Conservation (phyloP, 2,888 invertebrate genomes). For the Magallana nippona region DNA sequence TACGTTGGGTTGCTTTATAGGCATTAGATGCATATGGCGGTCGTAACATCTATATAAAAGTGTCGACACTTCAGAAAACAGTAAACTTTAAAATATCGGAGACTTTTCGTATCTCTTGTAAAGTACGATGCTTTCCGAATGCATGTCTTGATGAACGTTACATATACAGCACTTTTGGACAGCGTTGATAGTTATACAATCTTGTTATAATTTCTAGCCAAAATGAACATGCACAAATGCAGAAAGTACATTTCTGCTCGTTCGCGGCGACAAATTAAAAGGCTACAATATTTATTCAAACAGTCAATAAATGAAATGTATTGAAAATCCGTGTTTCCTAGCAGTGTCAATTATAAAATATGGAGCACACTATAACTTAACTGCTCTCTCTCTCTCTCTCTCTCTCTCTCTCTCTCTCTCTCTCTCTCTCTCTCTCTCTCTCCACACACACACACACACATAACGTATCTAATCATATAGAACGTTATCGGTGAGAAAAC, state of each 20-base stretch:
- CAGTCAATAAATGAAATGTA: too few relatives aligned
- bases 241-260: too few relatives aligned
- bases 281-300: too few relatives aligned
- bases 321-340: too few relatives aligned
- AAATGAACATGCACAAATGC: too few relatives aligned
- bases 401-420: constrained; percentile 48
- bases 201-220: too few relatives aligned
- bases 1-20: background rate
- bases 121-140: too few relatives aligned
- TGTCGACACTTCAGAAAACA: background rate
- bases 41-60: background rate
- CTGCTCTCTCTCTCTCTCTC: constrained; percentile 42
- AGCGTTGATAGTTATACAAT: too few relatives aligned
- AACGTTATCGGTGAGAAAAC: constrained; percentile 13
- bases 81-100: background rate
- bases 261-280: too few relatives aligned
- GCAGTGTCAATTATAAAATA: too few relatives aligned
- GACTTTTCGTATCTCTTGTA: background rate
- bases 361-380: background rate
- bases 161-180: too few relatives aligned
- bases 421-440: constrained; percentile 36
- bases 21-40: background rate
- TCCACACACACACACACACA: constrained; percentile 3
- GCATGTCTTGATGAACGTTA: too few relatives aligned
- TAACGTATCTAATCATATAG: background rate